Conservation (phyloP, 2,113 vertebrate species). For the Neoarius graeffei region DNA sequence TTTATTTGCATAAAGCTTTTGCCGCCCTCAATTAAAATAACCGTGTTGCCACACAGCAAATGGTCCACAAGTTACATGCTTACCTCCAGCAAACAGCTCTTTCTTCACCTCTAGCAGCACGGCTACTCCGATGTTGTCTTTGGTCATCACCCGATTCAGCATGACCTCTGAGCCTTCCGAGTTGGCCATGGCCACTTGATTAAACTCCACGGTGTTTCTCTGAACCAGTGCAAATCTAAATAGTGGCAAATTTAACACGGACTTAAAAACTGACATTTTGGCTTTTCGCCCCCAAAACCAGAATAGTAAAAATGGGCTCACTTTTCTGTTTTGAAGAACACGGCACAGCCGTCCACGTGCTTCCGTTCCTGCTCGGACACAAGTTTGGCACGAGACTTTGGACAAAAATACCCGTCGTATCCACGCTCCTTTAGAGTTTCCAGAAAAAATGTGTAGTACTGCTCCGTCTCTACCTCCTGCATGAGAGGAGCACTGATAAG, state of each 20-base stretch:
- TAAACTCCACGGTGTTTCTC: slow-evolving; percentile 98
- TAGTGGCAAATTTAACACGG: not conserved
- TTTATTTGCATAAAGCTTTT: not conserved
- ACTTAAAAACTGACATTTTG: not conserved
- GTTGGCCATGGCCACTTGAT: slow-evolving; percentile 99
- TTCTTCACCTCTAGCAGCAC: slow-evolving; percentile 93
- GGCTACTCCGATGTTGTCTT: slow-evolving; percentile 97
- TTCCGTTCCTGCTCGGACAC: slow-evolving; percentile 97
- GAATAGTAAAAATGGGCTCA: slow-evolving; percentile 62
- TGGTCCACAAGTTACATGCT: slow-evolving; percentile 51
- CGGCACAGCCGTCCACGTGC: slow-evolving; percentile 96
- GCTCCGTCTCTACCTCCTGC: slow-evolving; percentile 99
- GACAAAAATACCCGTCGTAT: slow-evolving; percentile 97
- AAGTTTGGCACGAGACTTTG: slow-evolving; percentile 99
- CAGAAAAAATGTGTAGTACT: slow-evolving; percentile 96
- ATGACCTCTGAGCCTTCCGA: slow-evolving; percentile 98
- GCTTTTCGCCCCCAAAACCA: not conserved
- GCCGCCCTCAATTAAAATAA: not conserved
- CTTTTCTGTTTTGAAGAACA: slow-evolving; percentile 99
- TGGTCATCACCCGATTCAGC: slow-evolving; percentile 98
- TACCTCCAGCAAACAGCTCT: slow-evolving; percentile 86
- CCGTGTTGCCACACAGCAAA: not conserved
- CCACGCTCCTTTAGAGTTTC: slow-evolving; percentile 92
- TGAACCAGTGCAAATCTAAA: slow-evolving; percentile 91
- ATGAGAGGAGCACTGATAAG: slow-evolving; percentile 9